Evolutionary conservation across 2,888 invertebrate genomes (phyloP), one percentile per base, ranked within the genome.

Genomic region (Eristalis tenax): DNA sequence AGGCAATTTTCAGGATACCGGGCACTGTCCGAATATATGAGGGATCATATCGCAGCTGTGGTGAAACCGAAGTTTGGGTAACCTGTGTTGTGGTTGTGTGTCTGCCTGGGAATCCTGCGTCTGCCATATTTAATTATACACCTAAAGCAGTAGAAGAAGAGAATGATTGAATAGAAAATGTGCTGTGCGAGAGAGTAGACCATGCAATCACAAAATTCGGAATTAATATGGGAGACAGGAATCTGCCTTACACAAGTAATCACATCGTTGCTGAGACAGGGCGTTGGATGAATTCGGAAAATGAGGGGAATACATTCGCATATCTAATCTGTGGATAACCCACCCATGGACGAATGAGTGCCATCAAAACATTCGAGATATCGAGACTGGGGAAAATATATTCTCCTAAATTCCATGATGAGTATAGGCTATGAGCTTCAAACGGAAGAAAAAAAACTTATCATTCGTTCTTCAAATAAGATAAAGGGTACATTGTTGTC

Each of bases 41-140:
- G 0, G 95, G 94, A 93, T 98, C 97, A 91, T 96, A 97, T 89
- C 97, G 94, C 88, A 97, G 94, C 89, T 95, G 95, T n/a, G 96
- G 95, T 90, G 96, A 95, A n/a, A 96, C 96, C 0, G 95, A 95
- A 0, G 96, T 96, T 90, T 94, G 95, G 0, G 95, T 94, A 0
- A 95, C 95, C 74, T 95, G 94, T 0, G 96, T 95, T 0, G 96
- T 95, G 2, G 96, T 96, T 0, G 96, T 96, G 50, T 97, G 96
- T 90, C 96, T 96, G 32, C 95, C 95, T 3, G 97, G 96, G 93
- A 96, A 97, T 57, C 95, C 96, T 90, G 94, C 94, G 89, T 96
- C 96, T 89, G 93, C 93, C 94, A 94, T 94, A 73, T 79, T 92
- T n/a, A 26, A 57, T 88, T 86, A 74, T 13, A 26, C 1, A 69